These are phyloP conservation scores for Passerina amoena DNA, from an alignment of 2,113 vertebrate genomes.

Conservation along the genomic window DNA sequence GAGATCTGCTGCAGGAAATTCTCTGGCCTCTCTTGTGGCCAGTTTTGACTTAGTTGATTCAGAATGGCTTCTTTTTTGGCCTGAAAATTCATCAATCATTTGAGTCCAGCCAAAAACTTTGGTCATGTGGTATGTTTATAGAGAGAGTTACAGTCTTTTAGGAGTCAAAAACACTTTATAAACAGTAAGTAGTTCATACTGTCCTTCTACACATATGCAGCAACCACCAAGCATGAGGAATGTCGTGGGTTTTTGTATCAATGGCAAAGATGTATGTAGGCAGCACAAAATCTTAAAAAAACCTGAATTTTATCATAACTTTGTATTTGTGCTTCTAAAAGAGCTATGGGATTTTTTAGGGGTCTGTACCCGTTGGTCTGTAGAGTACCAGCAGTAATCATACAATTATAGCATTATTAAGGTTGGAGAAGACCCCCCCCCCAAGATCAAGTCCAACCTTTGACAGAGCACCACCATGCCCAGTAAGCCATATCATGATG, in stretches of 20 bases:
- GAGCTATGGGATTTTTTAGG: neutral
- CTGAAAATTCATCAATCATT: neutral
- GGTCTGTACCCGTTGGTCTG: neutral
- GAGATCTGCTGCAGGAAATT: neutral
- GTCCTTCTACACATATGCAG: neutral
- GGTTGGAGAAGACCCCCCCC: neutral
- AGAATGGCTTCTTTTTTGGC: neutral
- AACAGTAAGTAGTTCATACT: neutral
- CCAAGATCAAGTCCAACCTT: neutral
- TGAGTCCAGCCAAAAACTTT: neutral
- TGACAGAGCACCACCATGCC: neutral
- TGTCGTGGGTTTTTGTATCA: neutral
- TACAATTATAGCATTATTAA: neutral
- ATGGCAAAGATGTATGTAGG: neutral
- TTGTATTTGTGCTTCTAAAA: neutral
- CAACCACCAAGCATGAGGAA: neutral
- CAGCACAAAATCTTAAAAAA: neutral
- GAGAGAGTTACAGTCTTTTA: neutral
- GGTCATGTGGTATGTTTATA: neutral
- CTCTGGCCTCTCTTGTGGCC: neutral
- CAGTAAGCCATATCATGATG: neutral
- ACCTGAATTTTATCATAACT: neutral
- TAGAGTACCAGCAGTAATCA: neutral
- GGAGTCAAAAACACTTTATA: neutral
- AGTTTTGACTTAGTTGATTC: neutral